phyloP scores from a whole-genome alignment of 2,888 invertebrate genomes.

The Noctua janthe region DNA sequence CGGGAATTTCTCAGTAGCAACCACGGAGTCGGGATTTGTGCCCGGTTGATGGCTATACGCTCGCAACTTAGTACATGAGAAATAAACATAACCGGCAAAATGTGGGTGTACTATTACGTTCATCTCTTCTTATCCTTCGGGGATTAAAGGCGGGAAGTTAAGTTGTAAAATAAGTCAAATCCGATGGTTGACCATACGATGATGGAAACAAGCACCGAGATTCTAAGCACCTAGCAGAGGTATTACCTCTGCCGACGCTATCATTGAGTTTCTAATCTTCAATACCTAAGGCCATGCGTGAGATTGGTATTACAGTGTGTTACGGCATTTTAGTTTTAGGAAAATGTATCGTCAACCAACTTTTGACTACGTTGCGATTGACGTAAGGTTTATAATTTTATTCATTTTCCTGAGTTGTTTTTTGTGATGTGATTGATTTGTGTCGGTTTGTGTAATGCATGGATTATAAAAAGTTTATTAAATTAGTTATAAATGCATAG shows the following conservation, averaged over 20 bases:
- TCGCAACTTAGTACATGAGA: not conserved
- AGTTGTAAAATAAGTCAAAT: not conserved
- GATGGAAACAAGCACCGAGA: constrained; percentile 40
- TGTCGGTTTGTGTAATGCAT: not conserved
- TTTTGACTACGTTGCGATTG: not conserved
- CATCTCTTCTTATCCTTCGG: not conserved
- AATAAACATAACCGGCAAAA: not conserved
- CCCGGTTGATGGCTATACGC: not conserved
- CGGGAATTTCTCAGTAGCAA: not conserved
- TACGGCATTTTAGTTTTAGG: constrained; percentile 33
- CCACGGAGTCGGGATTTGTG: not conserved
- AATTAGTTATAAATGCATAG: not conserved
- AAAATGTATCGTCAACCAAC: constrained; percentile 29
- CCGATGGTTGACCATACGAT: not conserved
- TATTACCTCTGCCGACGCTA: constrained; percentile 6
- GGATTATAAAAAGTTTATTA: not conserved
- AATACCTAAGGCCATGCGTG: constrained; percentile 46
- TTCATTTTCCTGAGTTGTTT: not conserved
- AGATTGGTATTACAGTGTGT: constrained; percentile 39
- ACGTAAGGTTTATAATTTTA: constrained; percentile 34
- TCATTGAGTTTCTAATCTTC: constrained; percentile 52
- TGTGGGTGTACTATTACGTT: not conserved
- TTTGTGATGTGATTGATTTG: not conserved
- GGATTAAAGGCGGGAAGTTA: not conserved
- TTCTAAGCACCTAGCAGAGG: not conserved